Evolutionary conservation across 92 coral and sea anemone species (phyloP).

Genomic region (Palythoa heliodiscus): DNA sequence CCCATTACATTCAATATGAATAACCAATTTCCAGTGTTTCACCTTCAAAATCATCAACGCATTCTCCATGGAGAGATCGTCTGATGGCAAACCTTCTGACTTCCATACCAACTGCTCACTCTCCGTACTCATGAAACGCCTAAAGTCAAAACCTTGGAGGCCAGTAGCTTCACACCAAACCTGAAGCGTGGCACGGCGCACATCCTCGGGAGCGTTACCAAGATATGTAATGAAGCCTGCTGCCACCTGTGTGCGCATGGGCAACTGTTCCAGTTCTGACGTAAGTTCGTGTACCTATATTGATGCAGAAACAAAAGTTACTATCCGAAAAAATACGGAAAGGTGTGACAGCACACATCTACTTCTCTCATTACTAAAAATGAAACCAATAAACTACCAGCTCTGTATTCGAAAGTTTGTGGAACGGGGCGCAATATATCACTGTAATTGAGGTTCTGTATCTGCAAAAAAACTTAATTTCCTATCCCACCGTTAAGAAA

Average conservation of each 20-base stretch:
- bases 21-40: background rate
- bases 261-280: constrained; percentile 94
- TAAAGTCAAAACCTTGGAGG: constrained; percentile 94
- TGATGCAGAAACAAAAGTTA: background rate
- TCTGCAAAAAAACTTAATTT: too few species aligned
- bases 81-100: constrained; percentile 97
- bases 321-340: background rate
- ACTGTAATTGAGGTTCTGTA: too few species aligned
- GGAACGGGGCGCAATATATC: too few species aligned
- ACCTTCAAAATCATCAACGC: constrained; percentile 98
- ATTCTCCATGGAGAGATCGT: constrained; percentile 98
- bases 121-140: constrained; percentile 98
- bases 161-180: constrained; percentile 93
- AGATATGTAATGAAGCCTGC: constrained; percentile 98
- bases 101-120: constrained; percentile 99
- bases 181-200: constrained; percentile 84
- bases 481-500: background rate
- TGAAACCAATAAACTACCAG: too few species aligned
- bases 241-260: constrained; percentile 94
- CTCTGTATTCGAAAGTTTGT: too few species aligned
- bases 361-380: background rate
- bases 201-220: constrained; percentile 98
- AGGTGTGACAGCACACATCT: background rate
- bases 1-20: background rate
- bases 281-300: constrained; percentile 93